Conservation (phyloP, 2,797 vertebrate genomes). For the Netta rufina region DNA sequence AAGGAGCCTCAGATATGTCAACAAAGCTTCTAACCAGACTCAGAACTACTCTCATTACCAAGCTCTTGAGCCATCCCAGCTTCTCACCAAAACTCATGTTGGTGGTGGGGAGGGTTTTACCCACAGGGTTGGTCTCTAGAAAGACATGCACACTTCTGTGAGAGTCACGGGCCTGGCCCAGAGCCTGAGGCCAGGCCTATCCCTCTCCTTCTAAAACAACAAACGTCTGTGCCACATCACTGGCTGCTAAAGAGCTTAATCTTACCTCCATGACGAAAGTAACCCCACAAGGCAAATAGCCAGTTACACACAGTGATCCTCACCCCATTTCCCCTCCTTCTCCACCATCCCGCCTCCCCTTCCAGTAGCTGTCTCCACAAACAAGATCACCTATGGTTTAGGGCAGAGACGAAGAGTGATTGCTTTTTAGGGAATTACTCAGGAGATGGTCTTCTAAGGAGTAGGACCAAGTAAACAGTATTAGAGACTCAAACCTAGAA, state of each 20-base stretch:
- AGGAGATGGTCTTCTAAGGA: background rate
- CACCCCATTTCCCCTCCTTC: background rate
- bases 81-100: background rate
- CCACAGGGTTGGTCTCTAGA: background rate
- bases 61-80: background rate
- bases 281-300: background rate
- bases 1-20: background rate
- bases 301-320: background rate
- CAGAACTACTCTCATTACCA: background rate
- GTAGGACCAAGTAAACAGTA: slow-evolving; percentile 5
- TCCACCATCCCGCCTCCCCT: background rate
- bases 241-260: background rate
- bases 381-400: background rate
- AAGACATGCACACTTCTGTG: background rate
- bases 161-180: background rate
- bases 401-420: background rate
- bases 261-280: background rate
- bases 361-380: background rate
- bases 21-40: background rate
- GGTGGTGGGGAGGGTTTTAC: background rate
- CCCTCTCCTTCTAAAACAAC: background rate
- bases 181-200: background rate
- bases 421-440: background rate
- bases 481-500: background rate
- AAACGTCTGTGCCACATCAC: background rate